Base-by-base conservation (phyloP, 2,113 vertebrate genomes). In the Heloderma charlesbogerti region DNA sequence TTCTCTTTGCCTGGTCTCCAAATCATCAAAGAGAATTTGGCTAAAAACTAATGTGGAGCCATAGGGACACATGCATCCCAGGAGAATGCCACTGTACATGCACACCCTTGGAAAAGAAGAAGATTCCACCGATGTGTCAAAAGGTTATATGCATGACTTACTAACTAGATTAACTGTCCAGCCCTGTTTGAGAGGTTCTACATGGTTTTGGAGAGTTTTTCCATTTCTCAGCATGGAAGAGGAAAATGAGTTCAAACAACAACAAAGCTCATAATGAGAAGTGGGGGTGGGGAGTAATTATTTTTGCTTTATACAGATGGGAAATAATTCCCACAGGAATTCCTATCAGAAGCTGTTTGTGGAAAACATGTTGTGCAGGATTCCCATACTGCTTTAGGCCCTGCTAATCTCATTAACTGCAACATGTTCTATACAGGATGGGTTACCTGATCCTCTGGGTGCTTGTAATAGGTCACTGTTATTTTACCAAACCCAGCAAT, bases 11-110 rank as follows among this genome's bases (percentile, higher is more conserved):
- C 3, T 86, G 20, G 72, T 74, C 40, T 91, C 34, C 79, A 86
- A 77, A 45, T 74, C 31, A 78, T 82, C 72, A 87, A 88, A 88
- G 45, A 0, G 0, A 88, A 16, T 40, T 88, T 83, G 77, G 27
- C 45, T 82, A 89, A 92, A 84, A 77, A 83, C 57, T 88, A 90
- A 67, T 0, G 40, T 34, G 84, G 29, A 87, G 79, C 51, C 45
- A 90, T 69, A n/a, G 34, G 15, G 71, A 12, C 27, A 48, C 3
- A 78, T 69, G n/a, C 2, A 54, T 86, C 71, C 40, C 80, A 67
- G 40, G 31, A 86, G 18, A 91, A 27, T 34, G 22, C 43, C 6
- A 60, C 31, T 31, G 0, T 27, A 57, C 48, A 63, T 29, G 4
- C n/a, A 51, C n/a, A 3, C 54, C 48, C 54, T 43, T 37, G 40